Evolutionary conservation across 2,888 invertebrate genomes (phyloP), one percentile per base, ranked within the genome.

Genomic region (Sisyra terminalis): DNA sequence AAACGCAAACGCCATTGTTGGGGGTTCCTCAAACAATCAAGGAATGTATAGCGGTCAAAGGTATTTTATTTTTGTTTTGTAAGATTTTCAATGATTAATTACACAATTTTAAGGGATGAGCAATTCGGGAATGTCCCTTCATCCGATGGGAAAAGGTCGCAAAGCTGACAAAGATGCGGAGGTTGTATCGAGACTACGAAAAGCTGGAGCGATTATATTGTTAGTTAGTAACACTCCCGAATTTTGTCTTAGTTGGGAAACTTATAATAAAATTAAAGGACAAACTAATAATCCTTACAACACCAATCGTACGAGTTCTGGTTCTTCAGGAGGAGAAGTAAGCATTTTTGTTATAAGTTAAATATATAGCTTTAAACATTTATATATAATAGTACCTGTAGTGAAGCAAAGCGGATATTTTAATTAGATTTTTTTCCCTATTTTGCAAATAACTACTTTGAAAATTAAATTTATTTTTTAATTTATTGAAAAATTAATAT

Each of bases 21-120:
- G 89, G 89, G 0, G 71, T 89, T 14, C 89, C 89, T 0, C 69
- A 86, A 36, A 84, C 86, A 3, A 75, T 83, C 1, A 89, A 89
- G 56, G 86, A 87, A 58, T 76, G 80, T 50, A 79, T 87, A 51
- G 71, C 71, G 1, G 64, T 87, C 1, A 70, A 71, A 64, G 86
- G 87, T 81, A 52, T 53, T 50, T 46, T 42, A 32, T 31, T 9
- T 14, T 13, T 13, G n/a, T 32, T 14, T n/a, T 32, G 32, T 13
- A 13, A 9, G 30, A 9, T 29, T 42, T 31, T n/a, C n/a, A n/a
- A n/a, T n/a, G n/a, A n/a, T n/a, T n/a, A 10, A 34, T 32, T 9
- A 32, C 17, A 16, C 36, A 34, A 13, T 31, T 29, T 47, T 50
- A 43, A 64, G 65, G 60, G 10, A 48, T 61, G 50, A 64, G 62